Base-by-base conservation (phyloP, 2,888 invertebrate genomes). In the Drosophila multiciliata region DNA sequence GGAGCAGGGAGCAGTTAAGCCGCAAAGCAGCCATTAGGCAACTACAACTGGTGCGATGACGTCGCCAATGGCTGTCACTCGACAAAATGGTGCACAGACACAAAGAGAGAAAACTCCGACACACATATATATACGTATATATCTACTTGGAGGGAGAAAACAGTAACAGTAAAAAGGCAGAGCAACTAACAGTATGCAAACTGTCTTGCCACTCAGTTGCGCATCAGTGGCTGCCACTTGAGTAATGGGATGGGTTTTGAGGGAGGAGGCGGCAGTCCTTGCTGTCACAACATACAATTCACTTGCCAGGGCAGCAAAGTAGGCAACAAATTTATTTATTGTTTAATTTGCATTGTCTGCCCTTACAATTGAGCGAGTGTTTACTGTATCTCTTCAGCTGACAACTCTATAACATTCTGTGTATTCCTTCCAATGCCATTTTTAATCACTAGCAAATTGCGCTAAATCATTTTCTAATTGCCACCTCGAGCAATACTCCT, bases 11-110 rank as follows among this genome's bases (percentile, higher is more conserved):
- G 38, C 77, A 88, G 81, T 80, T 75, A 83, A 86, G 86, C 90
- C 90, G 83, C 84, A 85, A 88, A 90, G 89, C 84, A 88, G 83
- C 84, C 84, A 85, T 85, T 85, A 85, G 80, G 71, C 80, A 75
- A 75, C 89, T 75, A 73, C 73, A 74, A 85, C 86, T 77, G 84
- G 70, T 75, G 82, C 87, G 74, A 83, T 45, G 75, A 66, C 82
- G 80, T 59, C 68, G 72, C 78, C 72, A 83, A 83, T 80, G 80
- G 68, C 60, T 81, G 84, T 73, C 81, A 67, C 84, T 81, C 69
- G 63, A 75, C 77, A 71, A 76, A 83, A 86, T 80, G 87, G 85
- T 71, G 71, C 70, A 59, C 70, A 50, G 53, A 63, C 58, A 70
- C 29, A 49, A 52, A 75, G 33, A 52, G 20, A 48, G 12, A 6